Evolutionary conservation across 1,140 invertebrate genomes (phyloP).

Genomic region (Drosophila lacteicornis): DNA sequence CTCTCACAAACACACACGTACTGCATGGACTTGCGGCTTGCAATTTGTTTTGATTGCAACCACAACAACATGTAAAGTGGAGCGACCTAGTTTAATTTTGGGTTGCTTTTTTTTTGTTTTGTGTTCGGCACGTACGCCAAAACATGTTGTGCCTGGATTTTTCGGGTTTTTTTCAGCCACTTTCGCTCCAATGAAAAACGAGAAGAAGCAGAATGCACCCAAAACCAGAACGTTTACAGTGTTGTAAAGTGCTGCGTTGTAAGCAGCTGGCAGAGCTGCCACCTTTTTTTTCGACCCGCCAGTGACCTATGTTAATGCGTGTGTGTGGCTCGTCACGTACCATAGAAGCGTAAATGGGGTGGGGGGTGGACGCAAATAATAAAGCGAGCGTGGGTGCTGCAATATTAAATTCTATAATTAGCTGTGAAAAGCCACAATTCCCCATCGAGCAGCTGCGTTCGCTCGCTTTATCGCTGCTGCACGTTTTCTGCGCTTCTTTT

Average conservation of each 20-base stretch:
- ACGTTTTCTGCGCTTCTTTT: constrained; percentile 41
- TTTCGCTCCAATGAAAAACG: constrained; percentile 28
- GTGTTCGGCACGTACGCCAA: constrained; percentile 38
- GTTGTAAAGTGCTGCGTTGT: constrained; percentile 27
- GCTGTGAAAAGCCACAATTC: constrained; percentile 13
- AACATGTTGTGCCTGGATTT: constrained; percentile 43
- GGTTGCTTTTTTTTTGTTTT: neutral
- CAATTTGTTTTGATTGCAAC: constrained; percentile 43
- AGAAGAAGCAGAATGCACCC: constrained; percentile 26
- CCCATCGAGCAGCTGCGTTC: constrained; percentile 29
- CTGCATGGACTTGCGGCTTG: constrained; percentile 5
- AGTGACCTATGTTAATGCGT: constrained; percentile 17
- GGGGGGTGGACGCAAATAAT: neutral
- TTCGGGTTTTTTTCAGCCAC: constrained; percentile 24
- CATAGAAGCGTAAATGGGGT: constrained; percentile 13
- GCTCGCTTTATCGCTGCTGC: constrained; percentile 33
- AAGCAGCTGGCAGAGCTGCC: constrained; percentile 22
- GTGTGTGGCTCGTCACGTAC: constrained; percentile 57
- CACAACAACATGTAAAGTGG: constrained; percentile 18
- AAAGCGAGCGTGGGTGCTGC: constrained; percentile 23
- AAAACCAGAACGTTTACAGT: constrained; percentile 26
- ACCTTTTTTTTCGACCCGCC: neutral
- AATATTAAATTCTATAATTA: constrained; percentile 41
- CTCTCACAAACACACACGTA: constrained; percentile 10
- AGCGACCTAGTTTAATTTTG: constrained; percentile 44